Base-by-base conservation (phyloP, 2,797 vertebrate genomes). In the Argentina silus region DNA sequence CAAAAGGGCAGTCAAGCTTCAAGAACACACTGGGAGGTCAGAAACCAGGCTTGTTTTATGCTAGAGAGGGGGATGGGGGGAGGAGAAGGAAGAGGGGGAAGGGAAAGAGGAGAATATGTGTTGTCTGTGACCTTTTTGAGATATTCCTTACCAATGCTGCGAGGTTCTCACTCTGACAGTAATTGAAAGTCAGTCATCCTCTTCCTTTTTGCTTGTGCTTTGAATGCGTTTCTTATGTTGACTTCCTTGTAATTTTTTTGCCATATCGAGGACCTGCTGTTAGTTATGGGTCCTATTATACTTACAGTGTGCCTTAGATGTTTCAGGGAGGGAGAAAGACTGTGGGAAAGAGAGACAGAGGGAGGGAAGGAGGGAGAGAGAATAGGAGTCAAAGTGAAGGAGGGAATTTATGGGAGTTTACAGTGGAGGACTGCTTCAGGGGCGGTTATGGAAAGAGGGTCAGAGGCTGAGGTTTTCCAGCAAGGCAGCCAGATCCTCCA, bases 381-480 rank as follows among this genome's bases (percentile, higher is more conserved):
- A 14, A 17, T 6, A n/a, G 51, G 17, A 50, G 51, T 15, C n/a
- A 8, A 70, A 69, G 42, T 44, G 60, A 62, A n/a, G 51, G 14
- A 12, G 44, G 57, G 7, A 55, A 45, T 75, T 51, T 57, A 19
- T 14, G 5, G 45, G 23, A 27, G 42, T 21, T n/a, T 48, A 65
- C 36, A 10, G 19, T 27, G 48, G 55, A 42, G 56, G n/a, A 44
- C 36, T 21, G 44, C 10, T 9, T 12, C 21, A 44, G 44, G 53
- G 14, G 72, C 9, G 42, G 72, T 74, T 67, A 14, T 67, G 42
- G 60, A 71, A 51, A 14, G 56, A 42, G 64, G 27, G 36, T 67
- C 53, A 59, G 43, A 70, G 53, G 63, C 43, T 23, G 59, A 15
- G 2, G 7, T 67, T 73, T 73, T 73, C 72, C 45, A 73, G 19